Percentiles rank a stretch among this genome's conserved stretches.
These are phyloP conservation scores for Enteromius argenteus DNA, from an alignment of 2,797 vertebrate genomes.

Conservation along the genomic window DNA sequence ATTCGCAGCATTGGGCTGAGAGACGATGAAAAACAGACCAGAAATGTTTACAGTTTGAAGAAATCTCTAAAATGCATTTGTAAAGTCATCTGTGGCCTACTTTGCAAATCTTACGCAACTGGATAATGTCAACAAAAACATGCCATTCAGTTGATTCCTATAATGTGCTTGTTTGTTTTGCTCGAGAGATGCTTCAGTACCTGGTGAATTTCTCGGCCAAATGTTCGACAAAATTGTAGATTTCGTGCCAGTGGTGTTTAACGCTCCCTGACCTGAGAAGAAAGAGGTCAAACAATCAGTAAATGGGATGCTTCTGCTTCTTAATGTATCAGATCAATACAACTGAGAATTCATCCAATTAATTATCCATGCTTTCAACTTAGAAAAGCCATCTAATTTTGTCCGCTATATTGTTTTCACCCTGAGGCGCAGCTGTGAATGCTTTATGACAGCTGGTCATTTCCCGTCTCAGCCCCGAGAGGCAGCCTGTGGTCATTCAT, in stretches of 20 bases:
- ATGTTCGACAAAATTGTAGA: constrained; percentile 88
- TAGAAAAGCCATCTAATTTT: background rate
- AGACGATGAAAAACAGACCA: constrained; percentile 15
- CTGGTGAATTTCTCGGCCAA: constrained; percentile 91
- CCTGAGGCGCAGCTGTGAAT: constrained; percentile 43
- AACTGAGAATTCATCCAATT: background rate
- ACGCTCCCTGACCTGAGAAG: constrained; percentile 89
- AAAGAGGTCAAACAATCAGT: constrained; percentile 34
- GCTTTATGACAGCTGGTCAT: constrained; percentile 15
- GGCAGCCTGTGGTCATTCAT: constrained; percentile 42
- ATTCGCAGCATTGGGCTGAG: constrained; percentile 87
- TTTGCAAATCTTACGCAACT: background rate
- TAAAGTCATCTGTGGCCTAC: background rate
- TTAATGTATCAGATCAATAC: background rate
- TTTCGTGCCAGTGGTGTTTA: constrained; percentile 89
- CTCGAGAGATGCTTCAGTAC: constrained; percentile 67
- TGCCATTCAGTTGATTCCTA: background rate
- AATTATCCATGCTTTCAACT: constrained; percentile 1
- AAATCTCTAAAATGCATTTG: background rate
- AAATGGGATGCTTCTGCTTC: constrained; percentile 7
- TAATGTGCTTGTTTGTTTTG: background rate
- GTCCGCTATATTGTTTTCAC: constrained; percentile 7
- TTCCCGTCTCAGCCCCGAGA: constrained; percentile 44
- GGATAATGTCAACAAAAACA: background rate
- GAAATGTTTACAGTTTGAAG: background rate